These are phyloP conservation scores for Choristoneura fumiferana DNA, from an alignment of 1,140 invertebrate species.

Conservation along the genomic window DNA sequence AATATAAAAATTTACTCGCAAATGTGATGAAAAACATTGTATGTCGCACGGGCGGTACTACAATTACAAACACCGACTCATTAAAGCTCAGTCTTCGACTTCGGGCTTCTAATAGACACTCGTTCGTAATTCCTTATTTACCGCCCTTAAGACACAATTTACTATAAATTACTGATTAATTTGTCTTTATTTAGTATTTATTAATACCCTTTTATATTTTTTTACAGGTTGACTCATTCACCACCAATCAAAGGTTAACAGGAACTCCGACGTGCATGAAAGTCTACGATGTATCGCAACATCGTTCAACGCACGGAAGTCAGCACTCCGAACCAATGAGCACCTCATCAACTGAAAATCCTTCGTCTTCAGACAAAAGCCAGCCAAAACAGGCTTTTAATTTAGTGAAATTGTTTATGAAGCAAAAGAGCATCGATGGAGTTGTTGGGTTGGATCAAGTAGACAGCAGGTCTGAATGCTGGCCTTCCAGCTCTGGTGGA, in stretches of 20 bases:
- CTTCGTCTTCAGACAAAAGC: conserved; percentile 78
- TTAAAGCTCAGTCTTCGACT: too few relatives aligned
- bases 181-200: conserved; percentile 23
- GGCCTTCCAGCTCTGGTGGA: conserved; percentile 77
- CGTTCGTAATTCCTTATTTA: too few relatives aligned
- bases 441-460: conserved; percentile 82
- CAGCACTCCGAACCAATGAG: conserved; percentile 81
- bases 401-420: conserved; percentile 93
- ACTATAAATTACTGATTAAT: not conserved
- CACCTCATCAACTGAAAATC: conserved; percentile 66
- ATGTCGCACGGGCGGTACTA: too few relatives aligned
- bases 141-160: conserved; percentile 17
- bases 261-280: conserved; percentile 79
- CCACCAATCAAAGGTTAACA: conserved; percentile 73
- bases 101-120: too few relatives aligned
- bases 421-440: conserved; percentile 89
- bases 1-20: too few relatives aligned
- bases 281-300: conserved; percentile 82
- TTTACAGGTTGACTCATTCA: conserved; percentile 77
- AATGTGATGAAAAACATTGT: too few relatives aligned
- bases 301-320: conserved; percentile 68
- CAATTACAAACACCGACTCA: too few relatives aligned
- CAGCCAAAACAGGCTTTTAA: conserved; percentile 84
- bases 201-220: conserved; percentile 35
- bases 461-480: conserved; percentile 80